Percentiles rank a stretch among this genome's conserved stretches.
Conservation (phyloP, 2,888 invertebrate genomes). For the Eupithecia pulchellata region DNA sequence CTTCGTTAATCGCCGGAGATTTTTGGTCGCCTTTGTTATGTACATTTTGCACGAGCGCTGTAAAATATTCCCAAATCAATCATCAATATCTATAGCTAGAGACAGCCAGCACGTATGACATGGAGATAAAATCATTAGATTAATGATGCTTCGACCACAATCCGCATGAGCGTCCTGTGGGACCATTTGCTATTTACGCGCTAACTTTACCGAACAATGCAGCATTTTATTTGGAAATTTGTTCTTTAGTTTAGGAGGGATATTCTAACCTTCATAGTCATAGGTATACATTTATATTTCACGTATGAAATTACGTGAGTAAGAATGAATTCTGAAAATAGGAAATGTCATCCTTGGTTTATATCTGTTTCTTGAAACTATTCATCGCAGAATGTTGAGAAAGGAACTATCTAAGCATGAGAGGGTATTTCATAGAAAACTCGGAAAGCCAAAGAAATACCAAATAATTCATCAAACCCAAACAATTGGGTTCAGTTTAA, state of each 20-base stretch:
- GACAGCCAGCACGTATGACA: constrained; percentile 37
- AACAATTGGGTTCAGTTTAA: constrained; percentile 66
- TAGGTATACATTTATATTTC: too few species aligned
- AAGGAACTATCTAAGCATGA: background rate
- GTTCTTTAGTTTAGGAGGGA: constrained; percentile 30
- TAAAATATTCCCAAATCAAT: background rate
- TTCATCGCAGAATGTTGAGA: background rate
- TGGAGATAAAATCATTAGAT: constrained; percentile 55
- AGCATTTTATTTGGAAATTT: constrained; percentile 35
- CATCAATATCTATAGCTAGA: constrained; percentile 16
- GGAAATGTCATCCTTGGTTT: background rate
- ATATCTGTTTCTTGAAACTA: background rate
- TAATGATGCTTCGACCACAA: constrained; percentile 60
- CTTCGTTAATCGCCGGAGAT: background rate
- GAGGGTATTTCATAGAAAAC: constrained; percentile 49
- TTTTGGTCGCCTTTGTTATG: background rate
- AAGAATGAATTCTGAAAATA: background rate
- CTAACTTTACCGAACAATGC: constrained; percentile 40
- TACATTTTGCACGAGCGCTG: background rate
- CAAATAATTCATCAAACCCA: constrained; percentile 57
- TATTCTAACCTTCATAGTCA: background rate
- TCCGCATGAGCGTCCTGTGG: constrained; percentile 50
- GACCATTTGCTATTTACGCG: constrained; percentile 63
- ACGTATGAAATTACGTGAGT: background rate
- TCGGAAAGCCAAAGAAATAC: constrained; percentile 59